Base-by-base conservation (phyloP, 1,140 invertebrate genomes). In the Olivierus martensii region DNA sequence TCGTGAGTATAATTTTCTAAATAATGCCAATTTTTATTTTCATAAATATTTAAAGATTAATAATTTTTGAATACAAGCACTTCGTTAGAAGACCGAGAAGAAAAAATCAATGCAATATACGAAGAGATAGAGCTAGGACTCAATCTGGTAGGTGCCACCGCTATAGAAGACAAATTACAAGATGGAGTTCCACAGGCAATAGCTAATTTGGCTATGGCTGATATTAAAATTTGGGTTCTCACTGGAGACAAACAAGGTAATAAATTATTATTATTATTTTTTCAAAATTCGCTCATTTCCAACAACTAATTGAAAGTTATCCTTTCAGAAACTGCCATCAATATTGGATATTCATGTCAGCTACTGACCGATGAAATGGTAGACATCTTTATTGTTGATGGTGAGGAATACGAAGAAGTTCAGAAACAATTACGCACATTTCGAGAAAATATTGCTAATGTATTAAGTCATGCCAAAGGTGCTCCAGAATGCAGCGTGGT, bases 101-200 rank as follows among this genome's bases (percentile, higher is more conserved):
- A 94, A 46, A 87, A 85, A 61, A 71, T 99, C 14, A 87, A 93
- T 68, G 81, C 79, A 4, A 82, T 97, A 57, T 98, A 97, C 71
- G 93, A 99, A 72, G 92, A 98, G 72, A 97, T 99, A 59, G 95
- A 99, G 69, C 82, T 81, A 50, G 82, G 95, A 65, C 77, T 99
- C 75, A 77, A 79, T 15, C 73, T 98, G 28, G 68, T 98, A 45
- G 88, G 88, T 48, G 86, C 86, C 3, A 97, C 95, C 37, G 95
- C 94, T 19, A 99, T 99, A 63, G 95, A 99, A 73, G 95, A 99
- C 69, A 98, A 98, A 75, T 77, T 99, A 51, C 95, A 99, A 72
- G 95, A 99, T 69, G 93, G 92, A 38, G 94, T 99, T 10, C 91
- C 94, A 45, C 84, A 93, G 65, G 84, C 90, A 0, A 99, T 99